Conservation (phyloP, 2,113 vertebrate species). For the Rhynchomys soricoides region DNA sequence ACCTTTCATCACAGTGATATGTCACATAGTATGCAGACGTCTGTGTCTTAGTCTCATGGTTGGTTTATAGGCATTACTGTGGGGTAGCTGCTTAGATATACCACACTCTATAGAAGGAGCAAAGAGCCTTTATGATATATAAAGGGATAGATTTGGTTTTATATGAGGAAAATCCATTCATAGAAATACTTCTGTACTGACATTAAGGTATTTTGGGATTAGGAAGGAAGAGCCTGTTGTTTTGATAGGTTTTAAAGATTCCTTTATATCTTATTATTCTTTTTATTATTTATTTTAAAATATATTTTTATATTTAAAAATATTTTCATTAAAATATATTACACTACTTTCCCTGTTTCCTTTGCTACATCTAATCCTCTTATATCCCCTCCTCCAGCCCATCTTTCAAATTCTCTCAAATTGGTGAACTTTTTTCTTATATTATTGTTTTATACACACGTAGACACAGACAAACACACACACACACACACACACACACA, state of each 20-base stretch:
- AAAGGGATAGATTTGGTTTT: not conserved
- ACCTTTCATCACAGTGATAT: rapidly evolving
- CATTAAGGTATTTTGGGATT: constrained; percentile 30
- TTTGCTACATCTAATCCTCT: not conserved
- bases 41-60: not conserved
- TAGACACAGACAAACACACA: not conserved
- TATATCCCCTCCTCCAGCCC: not conserved
- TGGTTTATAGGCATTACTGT: not conserved
- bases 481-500: not conserved
- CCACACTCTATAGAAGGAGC: not conserved
- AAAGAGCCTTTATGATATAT: not conserved
- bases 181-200: constrained; percentile 18
- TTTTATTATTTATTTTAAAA: not conserved
- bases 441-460: not conserved
- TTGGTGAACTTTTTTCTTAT: not conserved
- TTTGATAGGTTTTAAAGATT: not conserved
- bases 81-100: not conserved
- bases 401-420: not conserved
- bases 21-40: not conserved
- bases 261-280: not conserved
- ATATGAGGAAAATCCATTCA: not conserved
- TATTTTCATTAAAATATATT: not conserved
- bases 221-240: constrained; percentile 31
- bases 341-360: not conserved
- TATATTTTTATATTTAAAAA: not conserved